Conservation (phyloP, 2,797 vertebrate genomes). For the Jordanella pulchra region DNA sequence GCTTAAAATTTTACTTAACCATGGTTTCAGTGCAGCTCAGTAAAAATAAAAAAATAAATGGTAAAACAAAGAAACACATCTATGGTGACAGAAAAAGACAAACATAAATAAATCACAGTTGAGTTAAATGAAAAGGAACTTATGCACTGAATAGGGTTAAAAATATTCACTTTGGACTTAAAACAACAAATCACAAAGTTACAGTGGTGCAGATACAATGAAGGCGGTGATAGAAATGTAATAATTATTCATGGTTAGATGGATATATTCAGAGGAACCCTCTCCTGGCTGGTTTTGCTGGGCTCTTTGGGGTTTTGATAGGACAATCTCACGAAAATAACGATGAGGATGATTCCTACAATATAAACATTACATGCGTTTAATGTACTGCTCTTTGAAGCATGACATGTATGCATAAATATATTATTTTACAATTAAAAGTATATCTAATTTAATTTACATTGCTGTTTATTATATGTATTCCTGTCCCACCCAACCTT, state of each 20-base stretch:
- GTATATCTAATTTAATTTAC: background rate
- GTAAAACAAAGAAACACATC: conserved; percentile 11
- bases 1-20: background rate
- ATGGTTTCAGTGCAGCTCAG: background rate
- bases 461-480: background rate
- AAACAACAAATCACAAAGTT: conserved; percentile 2
- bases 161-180: conserved; percentile 10
- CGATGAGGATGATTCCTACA: conserved; percentile 77
- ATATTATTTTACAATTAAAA: background rate
- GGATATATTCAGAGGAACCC: conserved; percentile 76
- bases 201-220: background rate
- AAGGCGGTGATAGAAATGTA: background rate
- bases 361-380: conserved; percentile 4
- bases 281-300: conserved; percentile 76
- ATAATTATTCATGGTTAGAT: conserved; percentile 45
- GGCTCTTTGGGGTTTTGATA: conserved; percentile 77
- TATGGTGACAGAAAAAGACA: conserved; percentile 20
- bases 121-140: conserved; percentile 2
- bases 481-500: background rate
- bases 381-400: conserved; percentile 1
- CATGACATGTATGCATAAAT: background rate
- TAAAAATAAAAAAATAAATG: background rate
- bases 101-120: conserved; percentile 14
- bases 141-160: background rate
- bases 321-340: conserved; percentile 80